These are phyloP conservation scores for Andrena cerasifolii DNA, from an alignment of 1,140 invertebrate species.

Conservation along the genomic window DNA sequence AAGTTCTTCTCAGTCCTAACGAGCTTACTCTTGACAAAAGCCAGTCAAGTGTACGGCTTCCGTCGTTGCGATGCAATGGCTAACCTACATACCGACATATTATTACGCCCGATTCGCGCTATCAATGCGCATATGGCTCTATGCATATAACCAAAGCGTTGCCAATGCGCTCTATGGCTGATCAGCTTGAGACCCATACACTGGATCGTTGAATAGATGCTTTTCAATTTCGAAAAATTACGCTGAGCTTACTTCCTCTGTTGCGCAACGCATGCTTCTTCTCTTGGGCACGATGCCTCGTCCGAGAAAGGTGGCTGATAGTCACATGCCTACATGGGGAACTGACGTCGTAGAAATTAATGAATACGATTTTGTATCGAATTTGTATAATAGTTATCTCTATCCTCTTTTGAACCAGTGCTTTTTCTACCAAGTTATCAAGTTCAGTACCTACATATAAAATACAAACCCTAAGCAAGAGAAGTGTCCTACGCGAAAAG, in stretches of 20 bases:
- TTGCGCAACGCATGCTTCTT: background rate
- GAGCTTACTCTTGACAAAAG: constrained; percentile 67
- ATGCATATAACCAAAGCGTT: background rate
- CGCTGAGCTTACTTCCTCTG: background rate
- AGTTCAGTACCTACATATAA: no score
- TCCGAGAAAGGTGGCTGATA: background rate
- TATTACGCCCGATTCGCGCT: constrained; percentile 37
- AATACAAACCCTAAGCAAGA: no score
- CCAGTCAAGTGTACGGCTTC: constrained; percentile 66
- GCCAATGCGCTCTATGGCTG: background rate
- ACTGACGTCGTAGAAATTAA: no score
- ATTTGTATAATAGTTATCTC: no score
- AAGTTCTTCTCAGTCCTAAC: constrained; percentile 69
- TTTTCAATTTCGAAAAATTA: background rate
- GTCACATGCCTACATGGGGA: no score
- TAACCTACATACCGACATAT: constrained; percentile 69
- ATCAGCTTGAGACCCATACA: background rate
- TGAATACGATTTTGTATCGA: no score
- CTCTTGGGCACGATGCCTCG: background rate
- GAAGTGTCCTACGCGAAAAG: no score
- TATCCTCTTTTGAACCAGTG: no score
- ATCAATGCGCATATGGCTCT: background rate
- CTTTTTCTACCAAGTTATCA: no score
- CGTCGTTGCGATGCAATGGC: constrained; percentile 56
- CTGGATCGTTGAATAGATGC: background rate